Evolutionary conservation across 2,888 invertebrate species (phyloP), one percentile per base, ranked within the genome.

Genomic region (Pantelozetes paolii): DNA sequence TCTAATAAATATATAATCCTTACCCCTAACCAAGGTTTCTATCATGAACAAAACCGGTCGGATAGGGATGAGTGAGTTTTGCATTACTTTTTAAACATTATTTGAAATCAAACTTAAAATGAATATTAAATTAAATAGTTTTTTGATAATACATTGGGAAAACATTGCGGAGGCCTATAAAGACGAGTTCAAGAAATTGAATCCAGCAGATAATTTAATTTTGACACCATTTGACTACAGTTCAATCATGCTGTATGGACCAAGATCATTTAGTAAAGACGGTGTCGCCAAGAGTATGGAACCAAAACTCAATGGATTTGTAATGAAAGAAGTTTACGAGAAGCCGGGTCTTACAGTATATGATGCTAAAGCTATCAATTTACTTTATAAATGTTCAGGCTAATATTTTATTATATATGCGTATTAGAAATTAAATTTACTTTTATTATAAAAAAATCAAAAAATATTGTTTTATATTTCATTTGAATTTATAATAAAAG

Each of bases 21-120:
- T 36, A 9, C 9, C 9, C 36, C 5, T 9, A 36, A 36, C 36
- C 32, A n/a, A 72, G 72, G 72, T 2, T 73, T 45, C 28, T 73
- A 73, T 70, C 73, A 73, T 28, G 73, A 73, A 57, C 73, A 73
- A 18, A 73, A 73, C 36, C 73, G 73, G 6, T 67, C 62, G 0
- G 73, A 73, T 48, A 13, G 73, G n/a, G 73, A 73, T n/a, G 45
- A 67, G 73, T 73, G 67, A 15, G 48, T 3, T 18, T 32, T 32
- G 1, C 15, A 40, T 40, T 30, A 26, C 9, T 36, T 23, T 20
- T 20, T n/a, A n/a, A n/a, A n/a, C n/a, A n/a, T n/a, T n/a, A n/a
- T n/a, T 8, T 32, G 5, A 28, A n/a, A 32, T 20, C 8, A 1
- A n/a, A 13, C 6, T 13, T 23, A 20, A 20, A 50, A 5, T 57